A percentile compares a stretch with the other conserved stretches of the same genome.
These are phyloP conservation scores for Epizoanthus fatuus DNA, from an alignment of 92 coral and sea anemone genomes.

Conservation along the genomic window DNA sequence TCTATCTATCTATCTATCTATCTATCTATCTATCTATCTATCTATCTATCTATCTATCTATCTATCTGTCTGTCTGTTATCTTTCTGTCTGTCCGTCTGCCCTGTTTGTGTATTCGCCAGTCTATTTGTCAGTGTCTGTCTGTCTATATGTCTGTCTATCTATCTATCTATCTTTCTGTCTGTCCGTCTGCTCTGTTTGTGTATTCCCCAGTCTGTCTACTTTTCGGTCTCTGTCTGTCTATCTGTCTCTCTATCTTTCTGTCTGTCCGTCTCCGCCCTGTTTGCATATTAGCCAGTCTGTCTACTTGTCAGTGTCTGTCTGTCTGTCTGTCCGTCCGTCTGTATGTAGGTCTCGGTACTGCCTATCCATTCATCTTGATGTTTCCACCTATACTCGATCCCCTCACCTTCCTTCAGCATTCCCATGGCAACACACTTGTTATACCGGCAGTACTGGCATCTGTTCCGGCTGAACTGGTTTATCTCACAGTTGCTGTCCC, in stretches of 20 bases:
- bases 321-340: not conserved
- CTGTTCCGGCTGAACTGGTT: constrained; percentile 91
- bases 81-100: no score
- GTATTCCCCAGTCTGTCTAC: not conserved
- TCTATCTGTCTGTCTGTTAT: no score
- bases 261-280: not conserved
- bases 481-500: constrained; percentile 86
- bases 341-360: not conserved
- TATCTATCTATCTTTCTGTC: no score
- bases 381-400: not conserved
- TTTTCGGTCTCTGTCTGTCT: not conserved
- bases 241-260: not conserved
- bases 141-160: no score
- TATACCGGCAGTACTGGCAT: constrained; percentile 96
- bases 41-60: no score
- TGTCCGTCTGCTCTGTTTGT: not conserved
- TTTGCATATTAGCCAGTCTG: not conserved
- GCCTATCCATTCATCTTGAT: not conserved
- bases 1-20: no score
- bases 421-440: constrained; percentile 85
- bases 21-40: no score
- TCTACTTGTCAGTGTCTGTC: not conserved
- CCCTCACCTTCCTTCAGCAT: constrained; percentile 95
- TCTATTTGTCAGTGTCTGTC: no score
- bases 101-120: no score